Base-by-base conservation (phyloP, 1,140 invertebrate genomes). In the Bombus sylvicola region DNA sequence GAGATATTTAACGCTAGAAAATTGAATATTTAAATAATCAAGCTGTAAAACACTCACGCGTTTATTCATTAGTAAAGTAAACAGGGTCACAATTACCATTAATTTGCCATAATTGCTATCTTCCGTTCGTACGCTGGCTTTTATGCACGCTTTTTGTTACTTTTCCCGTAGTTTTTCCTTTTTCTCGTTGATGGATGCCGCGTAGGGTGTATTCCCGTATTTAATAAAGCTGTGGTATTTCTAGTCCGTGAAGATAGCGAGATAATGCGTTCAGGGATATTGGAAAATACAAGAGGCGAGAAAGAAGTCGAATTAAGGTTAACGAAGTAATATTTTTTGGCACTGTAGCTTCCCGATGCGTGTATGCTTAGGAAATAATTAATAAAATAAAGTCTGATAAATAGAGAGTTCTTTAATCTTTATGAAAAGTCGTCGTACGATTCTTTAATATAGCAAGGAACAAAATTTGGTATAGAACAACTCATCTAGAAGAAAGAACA, bases 101-200 rank as follows among this genome's bases (percentile, higher is more conserved):
- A 78, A 66, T 53, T 53, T 53, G 18, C 47, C 47, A 53, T 53
- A 53, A 53, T 78, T 64, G n/a, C 37, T 78, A 64, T 41, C 37
- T 41, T 25, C 1, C 8, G 37, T 76, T 28, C 39, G 37, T 13
- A 39, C 6, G 1, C 4, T 37, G 1, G 41, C 34, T 59, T 37
- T 76, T 39, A 62, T 18, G 3, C 74, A 22, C 28, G 13, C 13
- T 66, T 66, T 31, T 31, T 18, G n/a, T 31, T 15, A 31, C n/a
- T 66, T 25, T 41, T 43, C 28, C 3, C 31, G 6, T 6, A 18
- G 15, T 18, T 15, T 15, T 47, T 66, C 10, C 25, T 22, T 43
- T 31, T 66, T 18, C 10, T 39, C 13, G 39, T 41, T 72, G 13
- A 12, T 2, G 69, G 39, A 72, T 18, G 69, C 28, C 25, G 39